A percentile compares a stretch with the other conserved stretches of the same genome.
Conservation (phyloP, 2,113 vertebrate genomes). For the Progne subis region DNA sequence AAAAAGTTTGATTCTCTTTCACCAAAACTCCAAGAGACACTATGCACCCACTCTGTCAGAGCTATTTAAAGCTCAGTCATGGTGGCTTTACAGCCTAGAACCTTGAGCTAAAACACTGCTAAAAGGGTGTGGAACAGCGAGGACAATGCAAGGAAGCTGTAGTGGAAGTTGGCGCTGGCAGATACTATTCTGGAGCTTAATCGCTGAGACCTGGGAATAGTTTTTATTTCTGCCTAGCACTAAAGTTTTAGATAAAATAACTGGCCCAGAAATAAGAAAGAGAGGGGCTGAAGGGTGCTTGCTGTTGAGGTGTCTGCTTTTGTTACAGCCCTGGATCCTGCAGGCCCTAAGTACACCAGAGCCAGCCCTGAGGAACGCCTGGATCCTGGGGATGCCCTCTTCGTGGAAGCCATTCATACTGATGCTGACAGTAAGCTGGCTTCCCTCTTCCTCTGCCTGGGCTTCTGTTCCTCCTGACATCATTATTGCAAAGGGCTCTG, state of each 20-base stretch:
- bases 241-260: not conserved
- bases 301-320: not conserved
- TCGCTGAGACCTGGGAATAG: not conserved
- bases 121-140: not conserved
- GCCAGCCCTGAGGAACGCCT: slow-evolving; percentile 84
- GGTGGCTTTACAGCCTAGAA: not conserved
- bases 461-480: not conserved
- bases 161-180: rapidly evolving
- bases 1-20: not conserved
- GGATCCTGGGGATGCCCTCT: slow-evolving; percentile 89
- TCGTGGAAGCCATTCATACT: slow-evolving; percentile 94
- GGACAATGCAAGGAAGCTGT: not conserved
- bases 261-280: not conserved
- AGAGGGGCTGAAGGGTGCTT: not conserved
- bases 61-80: not conserved
- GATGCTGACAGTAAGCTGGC: slow-evolving; percentile 89
- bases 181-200: not conserved
- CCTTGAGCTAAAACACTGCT: not conserved
- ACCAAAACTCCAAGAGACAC: not conserved
- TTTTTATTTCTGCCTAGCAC: not conserved
- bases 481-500: not conserved
- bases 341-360: slow-evolving; percentile 89
- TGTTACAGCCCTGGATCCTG: slow-evolving; percentile 87
- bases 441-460: not conserved
- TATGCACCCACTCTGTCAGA: not conserved